Evolutionary conservation across 2,888 invertebrate species (phyloP), one percentile per base, ranked within the genome.

Genomic region (Thumatha senex): DNA sequence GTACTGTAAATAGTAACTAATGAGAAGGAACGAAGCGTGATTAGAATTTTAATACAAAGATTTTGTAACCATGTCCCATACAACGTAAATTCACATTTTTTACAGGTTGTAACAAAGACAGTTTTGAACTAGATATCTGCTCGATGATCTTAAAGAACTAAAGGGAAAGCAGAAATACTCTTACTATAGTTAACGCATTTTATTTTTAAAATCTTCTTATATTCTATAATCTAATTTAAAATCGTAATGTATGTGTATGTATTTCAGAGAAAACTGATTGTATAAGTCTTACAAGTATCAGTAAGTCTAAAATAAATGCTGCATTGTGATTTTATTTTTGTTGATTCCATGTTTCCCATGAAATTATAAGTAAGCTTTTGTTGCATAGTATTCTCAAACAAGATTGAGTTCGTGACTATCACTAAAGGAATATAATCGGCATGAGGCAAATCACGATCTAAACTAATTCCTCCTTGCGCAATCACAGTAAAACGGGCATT

Each of bases 321-420:
- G 30, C 42, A 44, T 59, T 53, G 52, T 54, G 50, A 61, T 63
- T 63, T 46, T 56, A 61, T 55, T 61, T 59, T 56, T 48, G 69
- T 59, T 63, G 66, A 61, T 59, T 44, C 43, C 40, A 63, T 51
- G 52, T 59, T 69, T 67, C 61, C 68, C 61, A 61, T 61, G 57
- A 62, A 62, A 70, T 70, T 66, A 62, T 51, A 66, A 63, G 57
- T 67, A 66, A 60, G 57, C 55, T 57, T 56, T 64, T 63, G 72
- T 72, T 68, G 61, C 48, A 40, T 49, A 64, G 24, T n/a, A 58
- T 63, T 68, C 58, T 56, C 56, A 63, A 67, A 61, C 58, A 48
- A 70, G 70, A 76, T 76, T 68, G 68, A 74, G 73, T 70, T 79
- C 80, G 79, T 82, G 82, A 83, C 78, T 71, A 70, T 74, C 68